Evolutionary conservation across 2,888 invertebrate genomes (phyloP), one percentile per base, ranked within the genome.

Genomic region (Sabellastarte sp.): DNA sequence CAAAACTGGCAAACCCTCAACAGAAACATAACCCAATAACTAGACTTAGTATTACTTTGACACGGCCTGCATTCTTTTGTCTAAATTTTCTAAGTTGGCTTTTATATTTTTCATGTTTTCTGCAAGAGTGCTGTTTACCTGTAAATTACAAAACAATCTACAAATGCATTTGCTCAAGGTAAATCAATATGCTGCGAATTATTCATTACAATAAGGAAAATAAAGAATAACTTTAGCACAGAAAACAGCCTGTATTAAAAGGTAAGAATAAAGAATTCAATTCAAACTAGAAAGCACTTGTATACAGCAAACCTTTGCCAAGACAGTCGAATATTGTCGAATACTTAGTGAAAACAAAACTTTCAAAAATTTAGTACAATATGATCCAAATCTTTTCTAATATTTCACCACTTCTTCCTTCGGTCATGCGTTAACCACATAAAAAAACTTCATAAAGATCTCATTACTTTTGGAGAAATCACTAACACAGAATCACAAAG

Each of bases 71-170:
- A 80, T 67, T 61, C 80, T 64, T 3, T 64, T 61, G 4, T 79
- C 78, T 57, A 80, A 41, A 65, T 73, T 76, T 20, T 73, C 73
- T 64, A 72, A 73, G 64, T 80, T 80, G 20, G 61, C 63, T 64
- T 79, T 76, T 51, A 80, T 75, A 15, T 69, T 68, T 3, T 67
- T 65, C 58, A 76, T 68, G 66, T 80, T 79, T 50, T 73, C 72
- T 56, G 72, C 69, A 65, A 80, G 73, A 3, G 71, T 75, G 20
- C 32, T 69, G 60, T 79, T 72, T 51, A 79, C 71, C 78, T 79
- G 75, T 26, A 75, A 75, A 4, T 41, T 61, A 33, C 4, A 56
- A 41, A 59, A 59, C 57, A 57, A 33, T 10, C n/a, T n/a, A n/a
- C n/a, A n/a, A n/a, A n/a, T n/a, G n/a, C n/a, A n/a, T n/a, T n/a